Evolutionary conservation across 2,113 vertebrate genomes (phyloP).

Genomic region (Ceyx cyanopectus): DNA sequence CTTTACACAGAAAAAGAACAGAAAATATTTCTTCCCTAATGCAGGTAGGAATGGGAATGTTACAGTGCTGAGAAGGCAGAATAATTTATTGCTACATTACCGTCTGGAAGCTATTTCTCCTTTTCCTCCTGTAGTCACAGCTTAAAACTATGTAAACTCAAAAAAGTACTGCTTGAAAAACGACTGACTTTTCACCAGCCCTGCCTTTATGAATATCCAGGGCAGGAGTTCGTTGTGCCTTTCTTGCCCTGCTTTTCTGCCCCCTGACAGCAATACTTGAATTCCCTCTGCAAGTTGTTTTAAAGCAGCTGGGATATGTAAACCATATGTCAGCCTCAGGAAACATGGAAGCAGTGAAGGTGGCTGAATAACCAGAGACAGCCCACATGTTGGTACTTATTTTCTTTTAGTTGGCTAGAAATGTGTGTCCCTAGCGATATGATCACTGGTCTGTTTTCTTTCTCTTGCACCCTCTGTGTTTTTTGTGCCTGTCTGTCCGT

Average conservation of each 20-base stretch:
- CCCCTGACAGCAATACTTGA: not conserved
- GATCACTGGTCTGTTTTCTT: constrained; percentile 63
- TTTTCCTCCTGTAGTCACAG: not conserved
- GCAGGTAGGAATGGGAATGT: not conserved
- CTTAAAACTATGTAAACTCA: not conserved
- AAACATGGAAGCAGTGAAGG: not conserved
- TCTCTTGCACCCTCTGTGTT: constrained; percentile 68
- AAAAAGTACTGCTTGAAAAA: not conserved
- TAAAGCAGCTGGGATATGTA: not conserved
- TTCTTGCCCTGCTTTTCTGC: not conserved
- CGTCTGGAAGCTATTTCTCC: not conserved
- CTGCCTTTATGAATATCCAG: not conserved
- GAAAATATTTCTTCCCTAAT: not conserved
- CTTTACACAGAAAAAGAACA: not conserved
- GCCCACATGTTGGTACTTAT: not conserved
- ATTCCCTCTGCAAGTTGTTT: not conserved
- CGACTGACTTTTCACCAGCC: not conserved
- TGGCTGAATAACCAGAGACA: not conserved
- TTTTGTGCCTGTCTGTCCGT: constrained; percentile 27
- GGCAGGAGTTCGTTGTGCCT: not conserved
- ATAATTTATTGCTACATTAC: not conserved
- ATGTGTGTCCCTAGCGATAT: not conserved
- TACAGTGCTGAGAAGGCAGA: not conserved
- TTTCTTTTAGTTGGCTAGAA: not conserved
- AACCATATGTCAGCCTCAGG: not conserved